These are phyloP conservation scores for Ennomos fuscantarius DNA, from an alignment of 2,888 invertebrate species.

Conservation along the genomic window DNA sequence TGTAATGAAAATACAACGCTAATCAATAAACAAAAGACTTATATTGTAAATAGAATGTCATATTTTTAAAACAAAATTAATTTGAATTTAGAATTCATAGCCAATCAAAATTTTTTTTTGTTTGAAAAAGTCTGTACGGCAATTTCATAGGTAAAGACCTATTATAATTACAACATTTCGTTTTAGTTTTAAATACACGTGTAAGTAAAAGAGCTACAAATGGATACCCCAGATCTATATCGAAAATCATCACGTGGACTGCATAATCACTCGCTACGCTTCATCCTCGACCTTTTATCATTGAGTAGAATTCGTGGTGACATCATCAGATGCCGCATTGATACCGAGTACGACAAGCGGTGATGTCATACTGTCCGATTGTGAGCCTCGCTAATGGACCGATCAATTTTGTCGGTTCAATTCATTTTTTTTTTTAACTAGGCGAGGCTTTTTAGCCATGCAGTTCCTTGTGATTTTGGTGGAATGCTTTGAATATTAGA, in stretches of 20 bases:
- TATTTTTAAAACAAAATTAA: no score
- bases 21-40: no score
- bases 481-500: background rate
- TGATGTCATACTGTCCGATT: slow-evolving; percentile 26
- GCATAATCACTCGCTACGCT: background rate
- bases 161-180: no score
- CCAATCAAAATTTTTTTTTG: no score
- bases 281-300: slow-evolving; percentile 41
- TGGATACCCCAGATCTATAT: background rate
- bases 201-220: background rate
- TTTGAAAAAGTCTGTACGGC: no score
- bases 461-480: background rate
- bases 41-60: no score
- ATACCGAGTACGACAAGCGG: slow-evolving; percentile 3
- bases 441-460: slow-evolving; percentile 11
- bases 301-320: slow-evolving; percentile 32
- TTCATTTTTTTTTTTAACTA: slow-evolving; percentile 19
- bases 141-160: no score
- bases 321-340: slow-evolving; percentile 31
- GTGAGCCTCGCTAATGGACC: slow-evolving; percentile 18
- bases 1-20: no score
- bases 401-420: slow-evolving; percentile 13
- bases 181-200: no score
- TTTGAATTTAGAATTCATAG: no score
- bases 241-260: slow-evolving; percentile 11